Evolutionary conservation across 2,888 invertebrate genomes (phyloP), one percentile per base, ranked within the genome.

Genomic region (Proisotoma minuta): DNA sequence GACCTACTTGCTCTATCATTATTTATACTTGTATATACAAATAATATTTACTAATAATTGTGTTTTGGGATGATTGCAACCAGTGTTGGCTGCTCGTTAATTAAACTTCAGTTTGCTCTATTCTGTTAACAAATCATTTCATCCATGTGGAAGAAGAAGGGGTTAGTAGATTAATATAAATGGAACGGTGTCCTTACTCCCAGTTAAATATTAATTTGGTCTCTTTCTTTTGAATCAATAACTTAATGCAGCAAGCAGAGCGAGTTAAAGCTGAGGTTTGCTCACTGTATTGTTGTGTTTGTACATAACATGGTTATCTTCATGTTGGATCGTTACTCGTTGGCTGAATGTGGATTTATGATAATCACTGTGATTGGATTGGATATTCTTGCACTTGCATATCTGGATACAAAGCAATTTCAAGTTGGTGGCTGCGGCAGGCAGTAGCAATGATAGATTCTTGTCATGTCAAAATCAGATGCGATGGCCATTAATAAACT

Each of bases 381-480:
- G 34, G 34, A 34, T 34, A 34, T 34, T 8, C 8, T 10, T 34
- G 8, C 15, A 8, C 34, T 34, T 34, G 34, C 8, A 34, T n/a
- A 8, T 34, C 34, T 34, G 34, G 34, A 34, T n/a, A n/a, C n/a
- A n/a, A n/a, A n/a, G n/a, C n/a, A n/a, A n/a, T n/a, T n/a, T n/a
- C 34, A 34, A 15, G 34, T 34, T 15, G 8, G 34, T 15, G 8
- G 34, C 34, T 34, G 34, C 34, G 15, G 8, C 8, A 34, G 34
- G 34, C 34, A 34, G 52, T 5, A 52, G 47, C 12, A 47, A 15
- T 52, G 52, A 52, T 52, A 52, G 52, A 52, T 52, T 52, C 28
- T 34, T 52, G 52, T 28, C 52, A 52, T 52, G 52, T 26, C 28
- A 52, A 52, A 52, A 52, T 52, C 52, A 52, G 28, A 52, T 24